phyloP scores from a whole-genome alignment of 2,888 invertebrate genomes.

The Pherbina coryleti region DNA sequence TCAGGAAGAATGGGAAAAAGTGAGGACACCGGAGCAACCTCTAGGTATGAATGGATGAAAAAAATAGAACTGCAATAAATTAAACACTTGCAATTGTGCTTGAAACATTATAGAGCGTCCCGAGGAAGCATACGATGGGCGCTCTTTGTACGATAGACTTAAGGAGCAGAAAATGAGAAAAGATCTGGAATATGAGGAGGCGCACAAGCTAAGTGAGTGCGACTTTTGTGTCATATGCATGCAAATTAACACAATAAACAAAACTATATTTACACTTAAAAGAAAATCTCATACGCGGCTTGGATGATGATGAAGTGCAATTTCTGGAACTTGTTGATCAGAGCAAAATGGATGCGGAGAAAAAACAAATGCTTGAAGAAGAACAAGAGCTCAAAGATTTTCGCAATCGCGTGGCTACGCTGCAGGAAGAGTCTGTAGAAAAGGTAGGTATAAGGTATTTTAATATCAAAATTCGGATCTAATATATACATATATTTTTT shows the following conservation, averaged over 20 bases:
- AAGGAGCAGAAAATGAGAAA: constrained; percentile 93
- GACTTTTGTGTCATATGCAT: too few relatives aligned
- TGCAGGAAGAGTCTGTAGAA: constrained; percentile 77
- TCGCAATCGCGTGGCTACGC: constrained; percentile 77
- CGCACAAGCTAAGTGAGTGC: constrained; percentile 90
- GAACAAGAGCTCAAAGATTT: constrained; percentile 87
- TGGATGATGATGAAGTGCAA: constrained; percentile 96
- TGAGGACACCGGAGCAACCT: constrained; percentile 90
- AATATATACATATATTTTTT: not conserved
- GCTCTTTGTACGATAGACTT: constrained; percentile 91
- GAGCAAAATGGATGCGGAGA: constrained; percentile 86
- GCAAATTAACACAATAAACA: not conserved
- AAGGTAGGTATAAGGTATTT: constrained; percentile 58
- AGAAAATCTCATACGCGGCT: constrained; percentile 89
- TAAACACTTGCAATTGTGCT: constrained; percentile 19
- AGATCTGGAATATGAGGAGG: constrained; percentile 95
- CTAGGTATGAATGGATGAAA: constrained; percentile 74
- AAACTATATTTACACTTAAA: constrained; percentile 28
- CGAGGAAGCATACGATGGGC: constrained; percentile 84
- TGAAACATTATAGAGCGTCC: constrained; percentile 79
- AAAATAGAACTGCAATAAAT: constrained; percentile 40
- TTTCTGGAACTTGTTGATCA: constrained; percentile 93
- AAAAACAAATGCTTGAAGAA: constrained; percentile 87
- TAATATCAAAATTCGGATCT: not conserved
- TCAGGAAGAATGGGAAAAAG: constrained; percentile 98